Conservation (phyloP, 2,888 invertebrate genomes). For the Polymixis lichenea region DNA sequence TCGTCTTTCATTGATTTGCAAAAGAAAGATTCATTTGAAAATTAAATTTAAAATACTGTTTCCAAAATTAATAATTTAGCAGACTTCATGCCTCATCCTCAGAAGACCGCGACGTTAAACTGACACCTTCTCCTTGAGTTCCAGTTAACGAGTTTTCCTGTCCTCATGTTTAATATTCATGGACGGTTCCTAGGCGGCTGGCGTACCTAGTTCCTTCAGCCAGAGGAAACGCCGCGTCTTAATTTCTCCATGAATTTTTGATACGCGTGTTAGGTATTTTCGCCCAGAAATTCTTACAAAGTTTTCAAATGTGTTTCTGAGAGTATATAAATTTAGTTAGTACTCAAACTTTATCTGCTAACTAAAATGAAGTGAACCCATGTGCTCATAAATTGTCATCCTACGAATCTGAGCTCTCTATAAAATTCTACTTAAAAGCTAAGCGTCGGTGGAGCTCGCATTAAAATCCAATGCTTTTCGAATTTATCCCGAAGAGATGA, state of each 20-base stretch:
- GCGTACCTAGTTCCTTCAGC: constrained; percentile 24
- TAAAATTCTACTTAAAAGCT: constrained; percentile 49
- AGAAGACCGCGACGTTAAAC: constrained; percentile 36
- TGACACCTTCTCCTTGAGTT: constrained; percentile 52
- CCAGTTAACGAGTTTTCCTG: constrained; percentile 63
- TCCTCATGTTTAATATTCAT: constrained; percentile 55
- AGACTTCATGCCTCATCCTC: constrained; percentile 11
- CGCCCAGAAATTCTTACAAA: constrained; percentile 19
- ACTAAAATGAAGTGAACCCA: constrained; percentile 31
- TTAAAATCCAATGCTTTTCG: constrained; percentile 52
- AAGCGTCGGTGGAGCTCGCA: constrained; percentile 27
- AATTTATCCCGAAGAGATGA: constrained; percentile 46
- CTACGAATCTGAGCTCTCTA: constrained; percentile 47
- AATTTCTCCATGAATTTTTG: constrained; percentile 44
- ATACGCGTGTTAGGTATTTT: constrained; percentile 10
- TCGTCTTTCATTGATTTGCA: neutral
- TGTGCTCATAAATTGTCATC: constrained; percentile 40
- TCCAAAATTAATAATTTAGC: constrained; percentile 17
- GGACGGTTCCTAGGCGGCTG: constrained; percentile 32
- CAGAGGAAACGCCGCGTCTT: constrained; percentile 15
- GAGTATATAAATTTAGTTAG: constrained; percentile 8
- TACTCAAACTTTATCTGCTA: constrained; percentile 46
- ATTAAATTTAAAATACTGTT: constrained; percentile 9
- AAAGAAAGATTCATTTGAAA: neutral
- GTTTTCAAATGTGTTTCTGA: constrained; percentile 16